Conservation (phyloP, 2,113 vertebrate species). For the Isichthys henryi region DNA sequence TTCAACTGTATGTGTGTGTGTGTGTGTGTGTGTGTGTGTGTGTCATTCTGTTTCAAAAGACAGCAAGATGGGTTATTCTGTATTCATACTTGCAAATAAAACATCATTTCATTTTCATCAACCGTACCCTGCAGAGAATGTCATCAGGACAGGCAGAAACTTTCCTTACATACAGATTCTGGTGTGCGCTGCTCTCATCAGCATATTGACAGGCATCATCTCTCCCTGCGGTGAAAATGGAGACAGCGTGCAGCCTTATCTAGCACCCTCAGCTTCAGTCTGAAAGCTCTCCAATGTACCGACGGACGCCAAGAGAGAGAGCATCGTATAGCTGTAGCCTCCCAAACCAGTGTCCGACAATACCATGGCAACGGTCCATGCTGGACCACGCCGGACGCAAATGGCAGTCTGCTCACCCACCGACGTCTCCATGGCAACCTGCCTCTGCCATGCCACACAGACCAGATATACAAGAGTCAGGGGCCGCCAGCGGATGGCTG, state of each 20-base stretch:
- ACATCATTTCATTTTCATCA: neutral
- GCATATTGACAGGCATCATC: neutral
- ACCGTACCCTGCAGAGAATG: neutral
- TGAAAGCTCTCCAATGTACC: neutral
- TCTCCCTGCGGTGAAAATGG: neutral
- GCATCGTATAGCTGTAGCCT: neutral
- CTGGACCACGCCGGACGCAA: too few relatives aligned
- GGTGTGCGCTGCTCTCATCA: neutral
- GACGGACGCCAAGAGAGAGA: neutral
- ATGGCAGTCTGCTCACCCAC: neutral
- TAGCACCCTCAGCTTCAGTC: neutral
- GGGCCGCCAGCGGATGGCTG: neutral
- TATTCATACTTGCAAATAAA: neutral
- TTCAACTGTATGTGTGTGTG: neutral
- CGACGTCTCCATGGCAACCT: neutral
- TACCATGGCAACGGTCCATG: too few relatives aligned
- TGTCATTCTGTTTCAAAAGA: neutral
- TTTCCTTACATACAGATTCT: neutral
- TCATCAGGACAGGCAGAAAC: neutral
- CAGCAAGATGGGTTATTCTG: neutral
- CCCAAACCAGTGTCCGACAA: neutral
- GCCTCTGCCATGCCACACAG: neutral
- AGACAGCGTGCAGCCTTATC: neutral
- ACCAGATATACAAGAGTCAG: neutral
- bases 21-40: neutral